A percentile compares a stretch with the other conserved stretches of the same genome.
Evolutionary conservation across 2,888 invertebrate species (phyloP).

Genomic region (Cheilosia variabilis): DNA sequence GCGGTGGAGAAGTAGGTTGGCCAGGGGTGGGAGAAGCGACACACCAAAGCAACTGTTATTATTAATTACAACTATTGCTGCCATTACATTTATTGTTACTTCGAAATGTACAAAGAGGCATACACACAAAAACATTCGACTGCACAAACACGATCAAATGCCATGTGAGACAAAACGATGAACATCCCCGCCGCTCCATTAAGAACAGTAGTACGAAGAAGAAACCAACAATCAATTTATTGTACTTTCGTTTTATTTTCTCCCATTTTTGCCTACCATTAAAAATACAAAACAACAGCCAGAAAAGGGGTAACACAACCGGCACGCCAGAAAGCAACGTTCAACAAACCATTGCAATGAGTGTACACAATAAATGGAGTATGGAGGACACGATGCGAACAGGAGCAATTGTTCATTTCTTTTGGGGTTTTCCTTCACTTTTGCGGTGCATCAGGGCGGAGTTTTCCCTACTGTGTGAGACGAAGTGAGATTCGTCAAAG

Average conservation of each 20-base stretch:
- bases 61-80: conserved; percentile 73
- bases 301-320: conserved; percentile 37
- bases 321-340: conserved; percentile 15
- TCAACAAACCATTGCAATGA: conserved; percentile 44
- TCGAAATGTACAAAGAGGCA: conserved; percentile 64
- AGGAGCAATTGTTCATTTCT: conserved; percentile 55
- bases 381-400: conserved; percentile 50
- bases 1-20: background rate
- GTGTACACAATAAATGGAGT: conserved; percentile 61
- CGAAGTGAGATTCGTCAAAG: conserved; percentile 15
- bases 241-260: conserved; percentile 50
- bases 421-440: conserved; percentile 56
- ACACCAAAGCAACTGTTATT: conserved; percentile 72
- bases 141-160: conserved; percentile 73
- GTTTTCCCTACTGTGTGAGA: conserved; percentile 37
- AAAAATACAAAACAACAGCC: conserved; percentile 20
- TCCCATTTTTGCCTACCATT: conserved; percentile 21
- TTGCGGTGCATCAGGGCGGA: conserved; percentile 70
- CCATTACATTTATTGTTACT: conserved; percentile 73
- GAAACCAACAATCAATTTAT: conserved; percentile 71
- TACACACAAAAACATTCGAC: conserved; percentile 57
- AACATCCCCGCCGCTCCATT: conserved; percentile 57
- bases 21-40: conserved; percentile 33
- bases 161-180: conserved; percentile 74
- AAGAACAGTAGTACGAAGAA: conserved; percentile 52